Conservation (phyloP, 2,888 invertebrate genomes). For the Ashinkailepas kermadecensis region DNA sequence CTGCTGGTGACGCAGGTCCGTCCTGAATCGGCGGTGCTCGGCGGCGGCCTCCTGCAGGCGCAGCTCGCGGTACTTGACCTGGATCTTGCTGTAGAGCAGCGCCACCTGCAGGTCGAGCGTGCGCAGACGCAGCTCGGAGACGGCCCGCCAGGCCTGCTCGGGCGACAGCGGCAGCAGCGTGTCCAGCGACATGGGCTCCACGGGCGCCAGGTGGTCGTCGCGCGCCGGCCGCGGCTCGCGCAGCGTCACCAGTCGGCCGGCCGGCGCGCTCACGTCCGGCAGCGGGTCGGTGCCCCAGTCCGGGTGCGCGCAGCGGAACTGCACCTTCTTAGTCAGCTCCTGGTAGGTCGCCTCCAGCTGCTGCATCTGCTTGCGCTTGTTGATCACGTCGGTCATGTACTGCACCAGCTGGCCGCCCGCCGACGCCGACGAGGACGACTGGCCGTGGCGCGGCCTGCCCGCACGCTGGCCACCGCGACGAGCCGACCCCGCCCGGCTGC, state of each 20-base stretch:
- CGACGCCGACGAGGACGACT: too few relatives aligned
- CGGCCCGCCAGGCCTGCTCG: conserved; percentile 38
- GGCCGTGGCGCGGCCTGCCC: too few relatives aligned
- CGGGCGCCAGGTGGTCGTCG: conserved; percentile 38
- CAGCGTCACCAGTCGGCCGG: neutral
- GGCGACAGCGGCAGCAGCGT: conserved; percentile 55
- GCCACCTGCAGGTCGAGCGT: neutral
- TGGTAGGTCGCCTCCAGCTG: neutral
- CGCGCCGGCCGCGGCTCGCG: neutral
- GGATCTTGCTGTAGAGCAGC: conserved; percentile 6
- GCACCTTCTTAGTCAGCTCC: neutral
- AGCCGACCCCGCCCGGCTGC: too few relatives aligned
- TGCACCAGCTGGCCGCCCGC: neutral
- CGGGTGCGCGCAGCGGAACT: neutral
- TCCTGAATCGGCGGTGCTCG: neutral
- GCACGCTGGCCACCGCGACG: too few relatives aligned
- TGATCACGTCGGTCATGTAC: neutral
- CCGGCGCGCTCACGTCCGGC: neutral
- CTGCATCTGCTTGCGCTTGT: neutral
- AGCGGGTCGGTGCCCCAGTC: neutral
- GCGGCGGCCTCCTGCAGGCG: conserved; percentile 2
- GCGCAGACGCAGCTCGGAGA: neutral
- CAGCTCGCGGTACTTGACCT: conserved; percentile 14
- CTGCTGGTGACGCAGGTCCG: neutral
- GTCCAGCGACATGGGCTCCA: conserved; percentile 51